Conservation (phyloP, 2,113 vertebrate genomes). For the Halcyon malimbica region DNA sequence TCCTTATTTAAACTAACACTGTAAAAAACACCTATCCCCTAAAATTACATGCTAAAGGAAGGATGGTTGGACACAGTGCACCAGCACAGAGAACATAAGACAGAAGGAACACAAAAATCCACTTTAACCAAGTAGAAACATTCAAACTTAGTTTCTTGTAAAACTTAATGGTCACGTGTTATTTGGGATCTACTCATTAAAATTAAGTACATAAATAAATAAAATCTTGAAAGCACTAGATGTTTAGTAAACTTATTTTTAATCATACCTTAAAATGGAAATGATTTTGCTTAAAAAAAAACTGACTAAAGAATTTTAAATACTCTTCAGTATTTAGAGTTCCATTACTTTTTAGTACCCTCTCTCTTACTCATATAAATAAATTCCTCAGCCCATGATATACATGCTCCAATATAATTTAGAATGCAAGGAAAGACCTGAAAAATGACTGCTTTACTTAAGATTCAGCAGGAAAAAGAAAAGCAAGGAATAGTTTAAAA, state of each 20-base stretch:
- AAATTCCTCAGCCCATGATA: background rate
- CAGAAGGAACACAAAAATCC: constrained; percentile 87
- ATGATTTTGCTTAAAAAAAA: too few relatives aligned
- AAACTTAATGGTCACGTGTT: constrained; percentile 44
- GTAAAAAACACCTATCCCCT: constrained; percentile 49
- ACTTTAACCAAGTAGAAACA: constrained; percentile 77
- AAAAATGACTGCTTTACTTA: background rate
- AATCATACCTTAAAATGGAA: too few relatives aligned
- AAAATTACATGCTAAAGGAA: constrained; percentile 74
- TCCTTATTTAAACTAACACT: constrained; percentile 34
- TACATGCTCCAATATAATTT: background rate
- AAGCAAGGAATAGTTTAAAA: background rate
- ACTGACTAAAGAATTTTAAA: too few relatives aligned
- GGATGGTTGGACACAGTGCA: constrained; percentile 84
- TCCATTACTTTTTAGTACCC: too few relatives aligned
- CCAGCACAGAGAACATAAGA: constrained; percentile 81
- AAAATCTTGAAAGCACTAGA: too few relatives aligned
- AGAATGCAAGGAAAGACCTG: background rate
- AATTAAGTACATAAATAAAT: background rate
- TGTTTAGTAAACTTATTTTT: too few relatives aligned
- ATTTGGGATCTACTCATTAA: constrained; percentile 29
- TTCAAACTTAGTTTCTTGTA: constrained; percentile 56
- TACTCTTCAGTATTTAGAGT: too few relatives aligned
- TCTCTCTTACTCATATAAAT: background rate
- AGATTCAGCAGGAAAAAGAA: background rate